Evolutionary conservation across 2,888 invertebrate species (phyloP).

Genomic region (Xanthia togata): DNA sequence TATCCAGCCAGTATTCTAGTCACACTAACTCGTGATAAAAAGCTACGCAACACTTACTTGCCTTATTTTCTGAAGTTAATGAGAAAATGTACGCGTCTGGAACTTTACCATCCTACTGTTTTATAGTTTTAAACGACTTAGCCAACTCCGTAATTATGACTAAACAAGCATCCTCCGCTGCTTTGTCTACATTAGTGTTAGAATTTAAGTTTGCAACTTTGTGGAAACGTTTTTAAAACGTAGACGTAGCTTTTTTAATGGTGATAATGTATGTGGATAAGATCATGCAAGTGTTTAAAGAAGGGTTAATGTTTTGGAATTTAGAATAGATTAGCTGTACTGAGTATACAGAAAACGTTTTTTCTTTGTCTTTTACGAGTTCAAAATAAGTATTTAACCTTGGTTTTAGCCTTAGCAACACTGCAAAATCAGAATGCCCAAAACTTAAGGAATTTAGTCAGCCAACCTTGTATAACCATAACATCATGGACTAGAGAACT

Average conservation of each 20-base stretch:
- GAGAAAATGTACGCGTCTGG: constrained; percentile 82
- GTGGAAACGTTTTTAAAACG: constrained; percentile 54
- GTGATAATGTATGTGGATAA: neutral
- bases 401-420: neutral
- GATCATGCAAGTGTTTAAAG: neutral
- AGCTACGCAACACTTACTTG: constrained; percentile 71
- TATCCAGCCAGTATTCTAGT: constrained; percentile 52
- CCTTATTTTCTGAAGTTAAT: constrained; percentile 78
- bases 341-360: neutral
- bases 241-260: neutral
- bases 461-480: constrained; percentile 40
- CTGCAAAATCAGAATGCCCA: constrained; percentile 32
- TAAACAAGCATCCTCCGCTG: constrained; percentile 63
- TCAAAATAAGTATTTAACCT: neutral
- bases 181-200: constrained; percentile 64
- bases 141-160: constrained; percentile 71
- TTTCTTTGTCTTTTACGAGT: neutral
- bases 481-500: constrained; percentile 39
- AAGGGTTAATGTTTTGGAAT: neutral
- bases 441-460: constrained; percentile 40
- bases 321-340: neutral
- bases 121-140: constrained; percentile 80
- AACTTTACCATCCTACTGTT: constrained; percentile 76
- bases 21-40: constrained; percentile 66
- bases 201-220: constrained; percentile 60